A percentile compares a stretch with the other conserved stretches of the same genome.
These are phyloP conservation scores for Adelognathus sp. DNA, from an alignment of 2,888 invertebrate species.

Conservation along the genomic window DNA sequence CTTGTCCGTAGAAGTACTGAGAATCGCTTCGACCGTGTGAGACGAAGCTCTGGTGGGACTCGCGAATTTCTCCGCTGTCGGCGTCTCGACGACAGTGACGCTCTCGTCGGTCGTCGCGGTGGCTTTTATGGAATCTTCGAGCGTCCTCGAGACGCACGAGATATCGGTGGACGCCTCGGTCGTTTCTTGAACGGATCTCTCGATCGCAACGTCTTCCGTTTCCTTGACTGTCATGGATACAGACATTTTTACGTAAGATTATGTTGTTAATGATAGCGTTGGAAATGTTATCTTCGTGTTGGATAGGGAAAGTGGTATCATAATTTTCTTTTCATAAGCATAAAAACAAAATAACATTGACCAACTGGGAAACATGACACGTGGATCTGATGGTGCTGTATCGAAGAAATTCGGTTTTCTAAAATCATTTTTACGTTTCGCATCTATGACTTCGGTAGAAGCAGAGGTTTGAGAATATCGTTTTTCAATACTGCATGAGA, in stretches of 20 bases:
- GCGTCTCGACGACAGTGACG: background rate
- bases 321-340: too few species aligned
- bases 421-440: too few species aligned
- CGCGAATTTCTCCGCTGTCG: constrained; percentile 8
- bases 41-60: constrained; percentile 1
- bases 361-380: too few species aligned
- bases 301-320: too few species aligned
- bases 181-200: constrained; percentile 32
- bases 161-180: background rate
- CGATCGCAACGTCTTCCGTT: constrained; percentile 42
- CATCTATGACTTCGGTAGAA: too few species aligned
- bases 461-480: too few species aligned
- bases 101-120: background rate
- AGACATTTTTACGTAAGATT: constrained; percentile 27
- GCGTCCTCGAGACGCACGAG: background rate
- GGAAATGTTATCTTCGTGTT: background rate
- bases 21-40: constrained; percentile 21
- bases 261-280: background rate
- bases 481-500: too few species aligned
- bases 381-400: too few species aligned
- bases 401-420: too few species aligned
- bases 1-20: constrained; percentile 37
- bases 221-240: constrained; percentile 58
- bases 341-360: background rate
- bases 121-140: constrained; percentile 10